Percentiles rank a stretch among this genome's conserved stretches.
These are phyloP conservation scores for Phortica magna DNA, from an alignment of 2,888 invertebrate genomes.

Conservation along the genomic window DNA sequence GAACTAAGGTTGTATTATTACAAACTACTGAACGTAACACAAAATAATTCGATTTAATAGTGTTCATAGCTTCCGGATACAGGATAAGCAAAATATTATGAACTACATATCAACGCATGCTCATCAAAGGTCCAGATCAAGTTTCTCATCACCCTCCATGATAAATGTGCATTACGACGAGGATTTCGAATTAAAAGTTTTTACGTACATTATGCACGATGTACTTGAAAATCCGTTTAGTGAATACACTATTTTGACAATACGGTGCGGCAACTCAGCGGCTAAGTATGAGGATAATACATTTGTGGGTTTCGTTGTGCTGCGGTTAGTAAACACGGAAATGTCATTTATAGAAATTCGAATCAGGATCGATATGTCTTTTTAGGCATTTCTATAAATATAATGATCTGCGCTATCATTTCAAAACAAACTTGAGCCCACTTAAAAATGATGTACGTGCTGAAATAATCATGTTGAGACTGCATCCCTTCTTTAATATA, in stretches of 20 bases:
- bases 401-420: too few relatives aligned
- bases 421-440: too few relatives aligned
- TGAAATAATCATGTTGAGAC: slow-evolving; percentile 62
- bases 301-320: slow-evolving; percentile 67
- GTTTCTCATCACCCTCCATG: slow-evolving; percentile 46
- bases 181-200: slow-evolving; percentile 45
- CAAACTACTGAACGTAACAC: slow-evolving; percentile 50
- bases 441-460: slow-evolving; percentile 45
- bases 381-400: too few relatives aligned
- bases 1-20: slow-evolving; percentile 58
- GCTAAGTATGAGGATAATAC: slow-evolving; percentile 55
- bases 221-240: slow-evolving; percentile 56
- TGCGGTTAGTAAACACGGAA: slow-evolving; percentile 49
- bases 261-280: slow-evolving; percentile 66
- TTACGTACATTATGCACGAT: slow-evolving; percentile 58
- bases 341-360: not conserved
- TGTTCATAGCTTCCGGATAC: not conserved
- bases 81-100: not conserved
- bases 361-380: too few relatives aligned
- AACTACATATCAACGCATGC: not conserved
- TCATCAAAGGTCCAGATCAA: not conserved
- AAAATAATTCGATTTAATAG: slow-evolving; percentile 34
- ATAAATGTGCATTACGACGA: slow-evolving; percentile 36
- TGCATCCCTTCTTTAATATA: slow-evolving; percentile 68
- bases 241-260: slow-evolving; percentile 59